Base-by-base conservation (phyloP, 2,113 vertebrate genomes). In the Heterocephalus glaber region DNA sequence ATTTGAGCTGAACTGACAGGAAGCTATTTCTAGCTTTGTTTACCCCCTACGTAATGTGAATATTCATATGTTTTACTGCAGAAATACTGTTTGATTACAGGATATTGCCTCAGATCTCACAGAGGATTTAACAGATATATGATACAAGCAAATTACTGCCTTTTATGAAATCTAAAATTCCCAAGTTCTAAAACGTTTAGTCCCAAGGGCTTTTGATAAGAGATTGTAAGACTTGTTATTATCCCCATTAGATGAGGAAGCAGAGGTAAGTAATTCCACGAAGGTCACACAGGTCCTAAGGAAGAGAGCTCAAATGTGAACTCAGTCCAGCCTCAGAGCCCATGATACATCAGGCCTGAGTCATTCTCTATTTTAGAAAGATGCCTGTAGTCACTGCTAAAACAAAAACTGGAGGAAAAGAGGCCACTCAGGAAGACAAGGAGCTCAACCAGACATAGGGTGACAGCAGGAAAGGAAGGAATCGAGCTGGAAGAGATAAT, bases 11-110 rank as follows among this genome's bases (percentile, higher is more conserved):
- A 82, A 74, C 44, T 61, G 86, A 82, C 49, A 58, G 7, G 38
- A 87, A 44, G 52, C 41, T 88, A 94, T 94, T 88, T 89, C 79
- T 44, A n/a, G 61, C n/a, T 83, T 63, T 89, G 54, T 81, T 87
- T 93, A 49, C 33, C 85, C 44, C 44, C 65, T 54, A 63, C 19
- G 1, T 87, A 61, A 70, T 88, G 86, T 82, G 56, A 94, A 94
- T 94, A 76, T 54, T 44, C 66, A 54, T 58, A 83, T 63, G 79
- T 83, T 63, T 72, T 28, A n/a, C n/a, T 89, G n/a, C 79, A 83
- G 86, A 89, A 89, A 56, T 54, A 56, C 56, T 14, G 65, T 63
- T 94, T 63, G n/a, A 65, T 56, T 74, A 30, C 86, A 89, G 56
- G 61, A 44, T 49, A 44, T 47, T 79, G 19, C 61, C 60, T 86